Percentiles rank a stretch among this genome's conserved stretches.
Conservation (phyloP, 2,797 vertebrate genomes). For the Crocodylus rhombifer region DNA sequence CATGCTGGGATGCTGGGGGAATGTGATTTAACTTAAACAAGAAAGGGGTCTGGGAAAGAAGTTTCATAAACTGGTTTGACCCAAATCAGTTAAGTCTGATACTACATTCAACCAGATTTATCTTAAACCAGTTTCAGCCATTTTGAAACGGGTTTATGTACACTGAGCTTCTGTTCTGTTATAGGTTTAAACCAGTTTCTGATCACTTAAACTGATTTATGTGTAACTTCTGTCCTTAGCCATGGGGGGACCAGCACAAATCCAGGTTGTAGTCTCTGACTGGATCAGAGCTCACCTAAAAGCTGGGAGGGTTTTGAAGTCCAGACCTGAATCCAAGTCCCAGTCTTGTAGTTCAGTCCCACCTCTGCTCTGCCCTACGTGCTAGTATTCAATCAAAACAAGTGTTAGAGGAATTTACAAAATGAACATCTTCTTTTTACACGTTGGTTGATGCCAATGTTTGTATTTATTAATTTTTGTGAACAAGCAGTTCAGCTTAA, state of each 20-base stretch:
- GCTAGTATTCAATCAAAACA: conserved; percentile 57
- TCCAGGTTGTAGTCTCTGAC: neutral
- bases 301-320: neutral
- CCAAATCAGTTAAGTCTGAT: too few species aligned
- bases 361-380: conserved; percentile 49
- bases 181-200: too few species aligned
- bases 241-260: neutral
- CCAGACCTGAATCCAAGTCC: conserved; percentile 20
- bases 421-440: conserved; percentile 66
- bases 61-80: too few species aligned
- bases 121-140: too few species aligned
- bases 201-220: too few species aligned
- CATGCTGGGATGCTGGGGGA: too few species aligned
- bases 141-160: too few species aligned
- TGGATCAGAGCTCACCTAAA: conserved; percentile 11
- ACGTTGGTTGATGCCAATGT: conserved; percentile 63
- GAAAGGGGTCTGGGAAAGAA: too few species aligned
- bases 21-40: too few species aligned
- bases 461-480: conserved; percentile 61
- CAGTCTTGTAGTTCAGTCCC: neutral
- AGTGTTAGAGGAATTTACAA: conserved; percentile 59
- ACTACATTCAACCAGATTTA: too few species aligned
- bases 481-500: conserved; percentile 53
- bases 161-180: too few species aligned
- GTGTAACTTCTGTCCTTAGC: too few species aligned